Evolutionary conservation across 2,113 vertebrate species (phyloP).

Genomic region (Cyanoramphus novaezelandiae): DNA sequence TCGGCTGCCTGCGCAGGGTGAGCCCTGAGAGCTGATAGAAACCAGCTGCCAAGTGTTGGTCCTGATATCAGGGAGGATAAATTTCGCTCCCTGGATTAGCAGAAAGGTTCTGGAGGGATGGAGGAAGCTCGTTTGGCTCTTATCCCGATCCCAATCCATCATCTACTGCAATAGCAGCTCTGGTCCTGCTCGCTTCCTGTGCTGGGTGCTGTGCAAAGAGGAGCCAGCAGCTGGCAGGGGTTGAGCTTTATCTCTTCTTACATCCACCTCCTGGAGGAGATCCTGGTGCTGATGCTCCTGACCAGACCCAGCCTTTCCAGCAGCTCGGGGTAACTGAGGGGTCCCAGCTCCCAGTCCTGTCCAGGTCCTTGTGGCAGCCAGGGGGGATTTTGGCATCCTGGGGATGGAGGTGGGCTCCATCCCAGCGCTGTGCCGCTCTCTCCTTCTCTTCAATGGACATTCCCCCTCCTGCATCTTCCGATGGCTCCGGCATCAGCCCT

Average conservation of each 20-base stretch:
- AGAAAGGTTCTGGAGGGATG: not conserved
- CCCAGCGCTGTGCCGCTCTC: not conserved
- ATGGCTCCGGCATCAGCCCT: not conserved
- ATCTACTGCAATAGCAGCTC: not conserved
- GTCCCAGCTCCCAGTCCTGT: not conserved
- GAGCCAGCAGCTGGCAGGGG: not conserved
- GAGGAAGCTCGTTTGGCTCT: not conserved
- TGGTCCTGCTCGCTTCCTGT: rapidly evolving
- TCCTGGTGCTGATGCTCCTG: rapidly evolving
- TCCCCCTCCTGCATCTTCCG: not conserved
- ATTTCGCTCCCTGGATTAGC: not conserved
- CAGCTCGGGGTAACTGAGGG: rapidly evolving
- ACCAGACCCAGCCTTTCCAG: rapidly evolving
- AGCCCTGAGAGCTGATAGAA: not conserved
- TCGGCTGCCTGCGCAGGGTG: rapidly evolving
- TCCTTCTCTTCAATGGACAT: not conserved
- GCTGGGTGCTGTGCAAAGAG: rapidly evolving
- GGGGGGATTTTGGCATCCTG: not conserved
- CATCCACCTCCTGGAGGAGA: rapidly evolving
- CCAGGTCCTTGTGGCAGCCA: not conserved
- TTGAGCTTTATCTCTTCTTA: not conserved
- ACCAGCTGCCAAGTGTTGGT: not conserved
- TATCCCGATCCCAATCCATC: not conserved
- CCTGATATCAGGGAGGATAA: not conserved
- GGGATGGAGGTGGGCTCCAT: not conserved